phyloP scores from a whole-genome alignment of 2,113 vertebrate genomes.

The Crotalus tigris region DNA sequence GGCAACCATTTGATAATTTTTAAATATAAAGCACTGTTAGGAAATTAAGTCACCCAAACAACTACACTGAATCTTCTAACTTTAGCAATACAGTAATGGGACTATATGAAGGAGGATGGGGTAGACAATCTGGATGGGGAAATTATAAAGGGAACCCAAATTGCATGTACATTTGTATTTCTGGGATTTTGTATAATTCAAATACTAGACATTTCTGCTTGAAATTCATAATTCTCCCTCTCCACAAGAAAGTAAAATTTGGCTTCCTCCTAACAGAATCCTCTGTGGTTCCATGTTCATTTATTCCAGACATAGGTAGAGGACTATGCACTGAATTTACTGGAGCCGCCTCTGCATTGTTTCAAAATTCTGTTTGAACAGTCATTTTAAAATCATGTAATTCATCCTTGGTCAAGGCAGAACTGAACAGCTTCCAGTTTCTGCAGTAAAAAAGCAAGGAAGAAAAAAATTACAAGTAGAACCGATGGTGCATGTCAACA shows the following conservation, averaged over 20 bases:
- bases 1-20: background rate
- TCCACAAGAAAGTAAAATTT: constrained; percentile 21
- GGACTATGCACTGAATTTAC: background rate
- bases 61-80: constrained; percentile 34
- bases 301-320: constrained; percentile 1
- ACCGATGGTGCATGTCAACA: background rate
- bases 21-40: background rate
- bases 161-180: constrained; percentile 39
- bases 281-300: constrained; percentile 5
- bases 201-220: constrained; percentile 11
- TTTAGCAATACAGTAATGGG: constrained; percentile 24
- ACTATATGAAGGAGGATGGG: constrained; percentile 2
- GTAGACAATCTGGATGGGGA: constrained; percentile 25
- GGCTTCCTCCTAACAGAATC: background rate
- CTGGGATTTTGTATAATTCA: constrained; percentile 32
- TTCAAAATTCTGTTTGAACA: constrained; percentile 12
- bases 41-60: background rate
- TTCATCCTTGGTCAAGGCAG: constrained; percentile 2
- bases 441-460: background rate
- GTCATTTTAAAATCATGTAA: constrained; percentile 10
- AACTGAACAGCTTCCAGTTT: constrained; percentile 1
- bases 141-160: constrained; percentile 20
- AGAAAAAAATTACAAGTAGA: background rate
- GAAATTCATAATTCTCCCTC: background rate
- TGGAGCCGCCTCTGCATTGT: background rate